phyloP scores from a whole-genome alignment of 2,888 invertebrate species.

The Acrocera orbiculus region DNA sequence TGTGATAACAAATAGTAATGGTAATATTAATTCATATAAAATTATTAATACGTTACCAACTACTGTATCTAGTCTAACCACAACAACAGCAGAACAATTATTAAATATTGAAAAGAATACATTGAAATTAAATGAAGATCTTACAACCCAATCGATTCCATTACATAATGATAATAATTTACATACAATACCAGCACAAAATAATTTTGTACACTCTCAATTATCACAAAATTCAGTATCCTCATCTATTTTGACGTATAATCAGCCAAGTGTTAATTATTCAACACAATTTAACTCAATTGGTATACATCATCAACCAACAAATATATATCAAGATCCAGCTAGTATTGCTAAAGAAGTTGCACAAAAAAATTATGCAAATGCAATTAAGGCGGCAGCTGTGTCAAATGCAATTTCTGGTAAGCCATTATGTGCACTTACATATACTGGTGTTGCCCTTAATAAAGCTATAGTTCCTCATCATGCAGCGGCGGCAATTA shows the following conservation, averaged over 20 bases:
- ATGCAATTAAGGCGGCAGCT: slow-evolving; percentile 47
- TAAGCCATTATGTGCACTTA: slow-evolving; percentile 41
- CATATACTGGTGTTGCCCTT: slow-evolving; percentile 51
- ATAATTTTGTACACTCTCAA: slow-evolving; percentile 6
- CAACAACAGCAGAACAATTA: slow-evolving; percentile 2
- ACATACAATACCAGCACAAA: too few relatives aligned
- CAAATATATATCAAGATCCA: slow-evolving; percentile 37
- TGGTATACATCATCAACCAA: too few relatives aligned
- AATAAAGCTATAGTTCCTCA: slow-evolving; percentile 34
- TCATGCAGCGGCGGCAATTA: slow-evolving; percentile 10
- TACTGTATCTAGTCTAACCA: too few relatives aligned
- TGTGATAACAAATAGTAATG: too few relatives aligned
- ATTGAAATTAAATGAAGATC: too few relatives aligned
- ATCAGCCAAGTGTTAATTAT: too few relatives aligned
- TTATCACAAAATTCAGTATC: slow-evolving; percentile 8
- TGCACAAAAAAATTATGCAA: slow-evolving; percentile 67
- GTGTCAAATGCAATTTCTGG: slow-evolving; percentile 24
- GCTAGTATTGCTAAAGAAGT: slow-evolving; percentile 60
- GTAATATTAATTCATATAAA: too few relatives aligned
- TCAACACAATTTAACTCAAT: too few relatives aligned
- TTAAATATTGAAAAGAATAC: slow-evolving; percentile 1
- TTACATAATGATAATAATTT: too few relatives aligned
- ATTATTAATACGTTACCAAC: too few relatives aligned
- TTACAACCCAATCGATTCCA: too few relatives aligned
- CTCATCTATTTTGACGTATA: too few relatives aligned